Conservation (phyloP, 2,113 vertebrate genomes). For the Pelusios castaneus region DNA sequence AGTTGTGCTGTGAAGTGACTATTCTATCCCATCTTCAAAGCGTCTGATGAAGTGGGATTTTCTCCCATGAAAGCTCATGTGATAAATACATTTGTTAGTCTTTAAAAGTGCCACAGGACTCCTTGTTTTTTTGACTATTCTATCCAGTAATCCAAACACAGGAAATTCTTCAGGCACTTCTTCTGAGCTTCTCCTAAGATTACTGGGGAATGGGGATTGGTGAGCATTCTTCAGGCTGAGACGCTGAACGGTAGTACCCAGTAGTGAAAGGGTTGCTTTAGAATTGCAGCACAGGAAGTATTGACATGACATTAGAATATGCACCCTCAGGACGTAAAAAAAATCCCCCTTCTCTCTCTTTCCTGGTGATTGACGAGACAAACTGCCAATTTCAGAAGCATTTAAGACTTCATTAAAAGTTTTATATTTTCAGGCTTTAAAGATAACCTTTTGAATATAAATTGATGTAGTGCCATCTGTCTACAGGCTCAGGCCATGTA, state of each 20-base stretch:
- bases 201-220: not conserved
- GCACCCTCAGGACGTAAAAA: too few relatives aligned
- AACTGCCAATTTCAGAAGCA: too few relatives aligned
- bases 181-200: not conserved
- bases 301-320: not conserved
- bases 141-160: not conserved
- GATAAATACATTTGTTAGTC: too few relatives aligned
- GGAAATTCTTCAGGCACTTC: not conserved
- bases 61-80: too few relatives aligned
- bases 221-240: not conserved
- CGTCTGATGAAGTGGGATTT: too few relatives aligned
- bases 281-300: not conserved
- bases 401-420: too few relatives aligned
- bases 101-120: too few relatives aligned
- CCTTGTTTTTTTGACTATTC: too few relatives aligned
- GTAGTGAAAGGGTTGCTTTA: not conserved
- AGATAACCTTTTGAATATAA: not conserved
- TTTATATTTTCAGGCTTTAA: not conserved
- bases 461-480: not conserved
- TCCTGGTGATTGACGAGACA: too few relatives aligned
- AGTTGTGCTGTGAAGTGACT: too few relatives aligned
- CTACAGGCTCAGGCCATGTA: not conserved
- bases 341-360: too few relatives aligned
- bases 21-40: too few relatives aligned
- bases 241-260: not conserved